These are phyloP conservation scores for Buceros bicornis DNA, from an alignment of 2,797 vertebrate genomes.

Conservation along the genomic window DNA sequence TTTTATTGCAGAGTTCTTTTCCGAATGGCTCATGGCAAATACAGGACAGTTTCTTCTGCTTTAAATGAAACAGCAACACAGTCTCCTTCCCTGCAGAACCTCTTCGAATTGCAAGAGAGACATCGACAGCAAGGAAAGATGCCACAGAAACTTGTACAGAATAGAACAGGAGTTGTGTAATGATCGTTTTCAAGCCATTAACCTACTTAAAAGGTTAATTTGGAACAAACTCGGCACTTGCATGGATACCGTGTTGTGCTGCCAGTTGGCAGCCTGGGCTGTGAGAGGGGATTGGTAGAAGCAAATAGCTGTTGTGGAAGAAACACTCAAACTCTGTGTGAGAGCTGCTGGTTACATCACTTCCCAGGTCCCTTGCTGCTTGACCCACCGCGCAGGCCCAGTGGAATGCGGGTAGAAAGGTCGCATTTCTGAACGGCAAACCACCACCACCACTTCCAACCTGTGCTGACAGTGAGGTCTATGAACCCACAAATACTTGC, in stretches of 20 bases:
- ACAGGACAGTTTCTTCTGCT: slow-evolving; percentile 6
- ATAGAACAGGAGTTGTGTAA: slow-evolving; percentile 58
- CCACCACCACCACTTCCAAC: background rate
- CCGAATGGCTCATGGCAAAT: background rate
- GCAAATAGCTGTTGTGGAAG: slow-evolving; percentile 33
- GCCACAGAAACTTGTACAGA: slow-evolving; percentile 42
- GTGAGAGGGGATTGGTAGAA: slow-evolving; percentile 9
- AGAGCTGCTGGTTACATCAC: slow-evolving; percentile 11
- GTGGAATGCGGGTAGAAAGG: background rate
- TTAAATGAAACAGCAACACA: slow-evolving; percentile 9
- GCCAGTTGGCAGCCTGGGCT: slow-evolving; percentile 53
- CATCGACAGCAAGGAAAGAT: slow-evolving; percentile 12
- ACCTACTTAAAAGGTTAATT: slow-evolving; percentile 73
- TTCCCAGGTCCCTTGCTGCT: slow-evolving; percentile 20
- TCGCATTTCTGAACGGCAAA: slow-evolving; percentile 43
- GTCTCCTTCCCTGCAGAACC: slow-evolving; percentile 22
- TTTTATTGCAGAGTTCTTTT: background rate
- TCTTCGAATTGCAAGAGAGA: slow-evolving; percentile 29
- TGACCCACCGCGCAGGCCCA: background rate
- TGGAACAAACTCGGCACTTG: slow-evolving; percentile 48
- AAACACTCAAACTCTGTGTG: slow-evolving; percentile 35
- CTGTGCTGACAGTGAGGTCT: background rate
- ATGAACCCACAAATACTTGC: background rate
- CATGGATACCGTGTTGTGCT: slow-evolving; percentile 30
- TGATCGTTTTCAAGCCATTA: slow-evolving; percentile 69